Percentiles rank a stretch among this genome's conserved stretches.
These are phyloP conservation scores for Drosophila funebris DNA, from an alignment of 1,140 invertebrate genomes.

Conservation along the genomic window DNA sequence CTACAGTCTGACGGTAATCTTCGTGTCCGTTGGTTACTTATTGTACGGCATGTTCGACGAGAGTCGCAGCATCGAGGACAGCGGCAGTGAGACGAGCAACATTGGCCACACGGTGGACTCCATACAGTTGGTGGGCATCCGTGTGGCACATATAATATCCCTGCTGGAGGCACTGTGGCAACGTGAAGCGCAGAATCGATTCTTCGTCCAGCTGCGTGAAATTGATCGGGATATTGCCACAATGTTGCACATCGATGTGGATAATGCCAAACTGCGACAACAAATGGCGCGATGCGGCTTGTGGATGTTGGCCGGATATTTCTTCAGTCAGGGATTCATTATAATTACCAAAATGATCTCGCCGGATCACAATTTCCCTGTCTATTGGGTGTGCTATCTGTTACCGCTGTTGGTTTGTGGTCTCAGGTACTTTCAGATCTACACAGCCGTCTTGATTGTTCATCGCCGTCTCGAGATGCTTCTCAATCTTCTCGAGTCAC, in stretches of 20 bases:
- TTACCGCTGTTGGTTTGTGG: slow-evolving; percentile 69
- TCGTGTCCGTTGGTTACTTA: slow-evolving; percentile 30
- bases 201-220: slow-evolving; percentile 55
- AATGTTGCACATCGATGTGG: slow-evolving; percentile 50
- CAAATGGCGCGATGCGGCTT: slow-evolving; percentile 20
- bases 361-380: slow-evolving; percentile 26
- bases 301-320: slow-evolving; percentile 59
- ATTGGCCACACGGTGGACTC: slow-evolving; percentile 74
- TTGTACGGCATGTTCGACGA: slow-evolving; percentile 57
- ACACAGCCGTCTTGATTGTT: slow-evolving; percentile 55
- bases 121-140: slow-evolving; percentile 76
- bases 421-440: slow-evolving; percentile 76
- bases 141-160: slow-evolving; percentile 60
- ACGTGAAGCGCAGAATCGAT: slow-evolving; percentile 32
- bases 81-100: slow-evolving; percentile 7
- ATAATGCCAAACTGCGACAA: slow-evolving; percentile 34
- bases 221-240: slow-evolving; percentile 62
- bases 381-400: slow-evolving; percentile 72
- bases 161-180: slow-evolving; percentile 64
- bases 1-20: slow-evolving; percentile 51
- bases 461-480: slow-evolving; percentile 57
- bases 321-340: slow-evolving; percentile 57
- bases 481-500: slow-evolving; percentile 30
- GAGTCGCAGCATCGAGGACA: slow-evolving; percentile 7
- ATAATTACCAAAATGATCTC: slow-evolving; percentile 50